Base-by-base conservation (phyloP, 2,888 invertebrate genomes). In the Tupiocoris notatus region DNA sequence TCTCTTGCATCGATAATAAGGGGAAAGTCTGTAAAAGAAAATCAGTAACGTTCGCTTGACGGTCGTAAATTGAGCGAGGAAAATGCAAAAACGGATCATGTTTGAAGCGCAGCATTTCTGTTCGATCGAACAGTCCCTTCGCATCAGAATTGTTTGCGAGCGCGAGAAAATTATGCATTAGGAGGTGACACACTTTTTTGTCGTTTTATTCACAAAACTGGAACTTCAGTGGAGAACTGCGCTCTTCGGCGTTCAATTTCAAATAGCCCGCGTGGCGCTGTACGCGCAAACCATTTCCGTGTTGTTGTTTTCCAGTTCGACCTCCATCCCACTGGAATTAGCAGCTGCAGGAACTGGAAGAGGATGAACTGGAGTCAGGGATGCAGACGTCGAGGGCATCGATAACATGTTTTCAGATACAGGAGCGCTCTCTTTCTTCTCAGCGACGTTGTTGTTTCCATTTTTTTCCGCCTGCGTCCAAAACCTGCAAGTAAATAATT, bases 261-360 rank as follows among this genome's bases (percentile, higher is more conserved):
- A 70, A 70, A 70, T 59, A 18, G 70, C 70, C 61, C 70, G 58
- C 6, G 70, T 58, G 17, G 58, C 59, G 12, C 59, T 70, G 61
- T 70, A 70, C 2, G 70, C 70, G 23, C 70, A 70, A 3, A 59
- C 20, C 70, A 70, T 70, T 24, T 70, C 59, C 1, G 59, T 70
- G 70, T 70, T 70, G 25, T 70, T 70, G 61, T 70, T 70, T 18
- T 70, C 70, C 3, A 70, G 59, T 20, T 70, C 70, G 20, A 70
- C 54, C 17, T 70, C 70, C 70, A 70, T 70, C 12, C 6, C 12
- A 22, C 22, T 57, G 21, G 57, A 57, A 20, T 54, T 56, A 7
- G 56, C 67, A 16, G 56, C n/a, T 18, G 65, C 23, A 1, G 67
- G 67, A 22, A 21, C 1, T 12, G 39, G 39, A 3, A 39, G 12